Conservation (phyloP, 2,888 invertebrate genomes). For the Latrodectus hesperus region DNA sequence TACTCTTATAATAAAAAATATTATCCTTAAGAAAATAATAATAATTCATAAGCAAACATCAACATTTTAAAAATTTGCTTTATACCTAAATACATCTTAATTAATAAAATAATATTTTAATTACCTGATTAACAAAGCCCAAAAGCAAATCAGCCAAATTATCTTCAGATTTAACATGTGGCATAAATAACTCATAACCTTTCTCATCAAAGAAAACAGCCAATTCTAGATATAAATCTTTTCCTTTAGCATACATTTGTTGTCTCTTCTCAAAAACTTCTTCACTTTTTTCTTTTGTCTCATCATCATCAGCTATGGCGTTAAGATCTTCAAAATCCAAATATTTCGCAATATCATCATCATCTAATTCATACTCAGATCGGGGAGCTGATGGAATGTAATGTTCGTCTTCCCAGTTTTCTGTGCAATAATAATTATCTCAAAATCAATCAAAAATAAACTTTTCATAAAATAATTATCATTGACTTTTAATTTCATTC, state of each 20-base stretch:
- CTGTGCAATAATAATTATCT: background rate
- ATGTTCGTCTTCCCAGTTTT: constrained; percentile 59
- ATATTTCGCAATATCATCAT: constrained; percentile 54
- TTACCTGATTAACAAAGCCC: constrained; percentile 85
- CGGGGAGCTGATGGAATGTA: constrained; percentile 56
- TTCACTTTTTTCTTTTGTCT: background rate
- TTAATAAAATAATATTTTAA: no score
- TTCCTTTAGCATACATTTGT: constrained; percentile 16
- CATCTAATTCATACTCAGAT: constrained; percentile 61
- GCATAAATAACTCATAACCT: constrained; percentile 82
- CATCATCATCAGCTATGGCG: background rate
- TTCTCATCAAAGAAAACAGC: constrained; percentile 85
- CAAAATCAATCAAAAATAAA: no score
- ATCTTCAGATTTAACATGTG: constrained; percentile 82
- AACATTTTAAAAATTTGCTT: no score
- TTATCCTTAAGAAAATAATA: no score
- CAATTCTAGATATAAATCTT: constrained; percentile 78
- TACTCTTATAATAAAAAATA: no score
- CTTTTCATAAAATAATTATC: no score
- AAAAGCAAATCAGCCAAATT: constrained; percentile 84
- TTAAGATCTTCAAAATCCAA: constrained; percentile 56
- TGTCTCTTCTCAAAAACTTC: constrained; percentile 22
- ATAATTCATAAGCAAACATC: no score
- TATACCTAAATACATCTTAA: no score
- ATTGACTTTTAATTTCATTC: no score